Percentiles rank a stretch among this genome's conserved stretches.
These are phyloP conservation scores for Pangasianodon hypophthalmus DNA, from an alignment of 2,113 vertebrate species.

Conservation along the genomic window DNA sequence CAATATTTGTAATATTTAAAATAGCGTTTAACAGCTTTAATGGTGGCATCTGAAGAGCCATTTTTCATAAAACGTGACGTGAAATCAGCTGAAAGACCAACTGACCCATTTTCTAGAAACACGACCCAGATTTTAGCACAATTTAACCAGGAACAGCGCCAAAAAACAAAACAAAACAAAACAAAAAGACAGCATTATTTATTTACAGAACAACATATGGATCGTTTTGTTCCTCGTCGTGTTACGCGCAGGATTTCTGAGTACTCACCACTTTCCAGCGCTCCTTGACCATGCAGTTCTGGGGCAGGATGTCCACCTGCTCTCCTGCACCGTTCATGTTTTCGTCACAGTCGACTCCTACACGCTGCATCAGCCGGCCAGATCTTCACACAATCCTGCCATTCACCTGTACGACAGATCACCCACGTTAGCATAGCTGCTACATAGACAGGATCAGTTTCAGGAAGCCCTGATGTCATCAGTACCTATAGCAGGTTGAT, in stretches of 20 bases:
- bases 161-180: too few relatives aligned
- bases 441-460: neutral
- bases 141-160: neutral
- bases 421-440: neutral
- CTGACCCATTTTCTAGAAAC: neutral
- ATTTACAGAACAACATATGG: neutral
- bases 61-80: neutral
- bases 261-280: constrained; percentile 99
- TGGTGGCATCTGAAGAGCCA: neutral
- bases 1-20: neutral
- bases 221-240: neutral
- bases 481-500: neutral
- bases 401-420: constrained; percentile 83
- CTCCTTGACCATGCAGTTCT: constrained; percentile 97
- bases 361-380: constrained; percentile 90
- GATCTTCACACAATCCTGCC: constrained; percentile 90
- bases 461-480: neutral
- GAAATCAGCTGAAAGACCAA: neutral
- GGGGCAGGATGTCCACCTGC: constrained; percentile 96
- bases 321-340: constrained; percentile 98
- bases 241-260: neutral
- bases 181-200: neutral
- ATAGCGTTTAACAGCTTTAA: neutral
- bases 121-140: neutral
- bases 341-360: constrained; percentile 94